Evolutionary conservation across 2,888 invertebrate species (phyloP), one percentile per base, ranked within the genome.

Genomic region (Spicauda simplicius): DNA sequence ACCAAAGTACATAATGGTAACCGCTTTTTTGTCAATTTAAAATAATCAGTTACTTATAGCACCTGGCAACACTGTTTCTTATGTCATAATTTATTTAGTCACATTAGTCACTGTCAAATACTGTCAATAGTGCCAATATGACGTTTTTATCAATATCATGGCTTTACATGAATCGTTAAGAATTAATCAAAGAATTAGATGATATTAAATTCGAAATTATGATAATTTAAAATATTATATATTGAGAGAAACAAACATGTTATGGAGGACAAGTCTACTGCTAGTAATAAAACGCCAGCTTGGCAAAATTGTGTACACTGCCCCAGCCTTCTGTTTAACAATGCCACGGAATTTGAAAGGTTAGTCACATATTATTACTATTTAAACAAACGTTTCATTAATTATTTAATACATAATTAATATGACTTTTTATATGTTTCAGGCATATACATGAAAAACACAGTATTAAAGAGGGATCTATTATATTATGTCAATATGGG

Each of bases 401-500:
- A 48, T 14, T 16, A 16, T 48, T 6, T 4, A 1, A 16, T 48
- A 48, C 16, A 48, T 0, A 48, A 41, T 4, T 41, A 3, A 45
- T 5, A n/a, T 53, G 2, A 25, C 5, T 19, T 67, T 30, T 69
- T 65, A 64, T 70, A 62, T 68, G 63, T 87, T 94, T 69, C 86
- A 96, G 97, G 76, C 98, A 98, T 85, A 89, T 98, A 74, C 94
- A 97, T 77, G 96, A 96, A 66, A 95, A 95, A 68, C 98, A 98
- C 82, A 97, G 97, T 83, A 95, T 96, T 20, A 95, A 95, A 77
- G 97, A 98, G 89, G 97, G 98, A 65, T 97, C 97, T 33, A 97
- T 97, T 18, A 96, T 95, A 82, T 95, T 97, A 14, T 98, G 98
- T 83, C 96, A 96, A 78, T 98, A 98, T 94, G 98, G 97, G 53